Percentiles rank a stretch among this genome's conserved stretches.
Conservation (phyloP, 2,797 vertebrate genomes). For the Syncerus caffer region DNA sequence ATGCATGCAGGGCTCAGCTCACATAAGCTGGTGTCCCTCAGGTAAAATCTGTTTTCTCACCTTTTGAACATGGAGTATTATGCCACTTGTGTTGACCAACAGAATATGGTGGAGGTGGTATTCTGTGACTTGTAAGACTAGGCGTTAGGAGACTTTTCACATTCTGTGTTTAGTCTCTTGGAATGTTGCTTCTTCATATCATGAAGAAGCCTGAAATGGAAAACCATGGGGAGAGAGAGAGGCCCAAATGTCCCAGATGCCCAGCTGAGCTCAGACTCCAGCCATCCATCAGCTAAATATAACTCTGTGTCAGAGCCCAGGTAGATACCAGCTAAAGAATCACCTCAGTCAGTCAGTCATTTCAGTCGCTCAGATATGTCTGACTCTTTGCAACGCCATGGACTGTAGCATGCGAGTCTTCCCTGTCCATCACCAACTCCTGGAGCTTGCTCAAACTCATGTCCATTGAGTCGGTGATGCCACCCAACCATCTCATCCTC, state of each 20-base stretch:
- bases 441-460: background rate
- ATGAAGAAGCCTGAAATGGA: background rate
- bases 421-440: background rate
- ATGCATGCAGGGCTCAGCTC: background rate
- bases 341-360: background rate
- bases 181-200: background rate
- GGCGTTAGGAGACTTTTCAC: background rate
- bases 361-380: background rate
- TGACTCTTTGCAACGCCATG: background rate
- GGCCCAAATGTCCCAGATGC: background rate
- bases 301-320: background rate
- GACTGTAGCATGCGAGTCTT: background rate
- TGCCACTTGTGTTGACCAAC: background rate
- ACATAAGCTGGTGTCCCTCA: background rate
- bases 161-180: background rate
- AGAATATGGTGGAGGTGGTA: background rate
- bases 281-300: background rate
- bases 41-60: background rate
- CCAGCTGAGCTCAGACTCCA: background rate
- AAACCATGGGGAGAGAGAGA: background rate
- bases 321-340: background rate
- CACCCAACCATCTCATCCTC: background rate
- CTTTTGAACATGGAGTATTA: background rate
- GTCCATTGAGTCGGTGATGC: background rate
- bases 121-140: background rate